Conservation (phyloP, 2,113 vertebrate genomes). For the Calonectris borealis region DNA sequence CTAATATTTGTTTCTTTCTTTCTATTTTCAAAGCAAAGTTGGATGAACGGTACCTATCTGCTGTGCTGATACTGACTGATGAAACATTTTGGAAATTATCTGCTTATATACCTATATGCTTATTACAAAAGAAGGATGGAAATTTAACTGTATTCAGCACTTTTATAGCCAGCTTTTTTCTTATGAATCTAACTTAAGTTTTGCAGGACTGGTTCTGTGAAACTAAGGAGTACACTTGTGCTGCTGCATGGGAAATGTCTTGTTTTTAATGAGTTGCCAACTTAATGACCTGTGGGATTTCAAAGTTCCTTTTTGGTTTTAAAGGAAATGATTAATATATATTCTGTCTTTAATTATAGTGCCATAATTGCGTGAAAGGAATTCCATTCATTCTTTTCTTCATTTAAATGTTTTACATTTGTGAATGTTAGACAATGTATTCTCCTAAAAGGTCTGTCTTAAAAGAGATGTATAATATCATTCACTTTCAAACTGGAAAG, state of each 20-base stretch:
- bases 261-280: conserved; percentile 67
- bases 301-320: conserved; percentile 63
- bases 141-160: background rate
- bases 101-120: background rate
- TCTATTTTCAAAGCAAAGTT: background rate
- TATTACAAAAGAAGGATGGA: background rate
- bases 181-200: background rate
- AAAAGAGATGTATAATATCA: background rate
- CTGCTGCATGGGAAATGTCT: conserved; percentile 64
- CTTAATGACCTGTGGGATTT: conserved; percentile 67
- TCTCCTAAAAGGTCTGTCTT: background rate
- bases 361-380: conserved; percentile 37
- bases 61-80: background rate
- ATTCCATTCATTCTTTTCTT: conserved; percentile 65
- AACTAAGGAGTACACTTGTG: conserved; percentile 25
- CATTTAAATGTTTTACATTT: conserved; percentile 36
- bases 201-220: conserved; percentile 11
- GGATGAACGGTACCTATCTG: background rate
- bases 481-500: background rate
- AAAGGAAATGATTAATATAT: conserved; percentile 69
- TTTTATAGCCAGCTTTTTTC: background rate
- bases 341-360: conserved; percentile 60
- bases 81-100: background rate
- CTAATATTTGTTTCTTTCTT: background rate
- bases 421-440: background rate